Base-by-base conservation (phyloP, 2,797 vertebrate genomes). In the Coracias cyanogaster region DNA sequence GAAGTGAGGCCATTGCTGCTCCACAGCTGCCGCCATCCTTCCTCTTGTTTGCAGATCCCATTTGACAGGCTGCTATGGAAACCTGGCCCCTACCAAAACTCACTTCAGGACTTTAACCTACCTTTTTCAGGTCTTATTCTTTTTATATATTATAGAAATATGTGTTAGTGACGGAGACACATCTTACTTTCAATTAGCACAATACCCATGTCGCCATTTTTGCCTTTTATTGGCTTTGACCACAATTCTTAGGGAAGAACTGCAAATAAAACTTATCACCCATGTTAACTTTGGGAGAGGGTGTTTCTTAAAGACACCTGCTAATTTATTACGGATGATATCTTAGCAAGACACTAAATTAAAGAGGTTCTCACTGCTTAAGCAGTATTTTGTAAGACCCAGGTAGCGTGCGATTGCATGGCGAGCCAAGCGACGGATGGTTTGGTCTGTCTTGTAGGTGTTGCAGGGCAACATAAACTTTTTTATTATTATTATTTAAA, bases 141-240 rank as follows among this genome's bases (percentile, higher is more conserved):
- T 81, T 24, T 28, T 20, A 29, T 49, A 15, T 12, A 5, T 1
- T 5, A 35, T 2, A 89, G 58, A 62, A 84, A 35, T 16, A n/a
- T 0, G 1, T 37, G n/a, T 5, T 10, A 5, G 29, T 5, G 12
- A 21, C 1, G 1, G 76, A 15, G n/a, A 43, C 4, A 1, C 10
- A 17, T 65, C 90, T 89, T 54, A 20, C 26, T 70, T 15, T 22
- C 67, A 74, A 74, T n/a, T n/a, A 81, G 10, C 26, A 43, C 62
- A 88, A 39, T 33, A 25, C 3, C 15, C 18, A 2, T 2, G 3
- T 80, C 82, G 61, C 49, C 24, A 13, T 3, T 9, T 64, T 87
- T 71, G 9, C 52, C 41, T 78, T 77, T 72, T 62, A 12, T 61
- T 86, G 51, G 16, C 49, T 84, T 70, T 39, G 73, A 62, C 54